phyloP scores from a whole-genome alignment of 2,113 vertebrate species.

The Aptenodytes forsteri region DNA sequence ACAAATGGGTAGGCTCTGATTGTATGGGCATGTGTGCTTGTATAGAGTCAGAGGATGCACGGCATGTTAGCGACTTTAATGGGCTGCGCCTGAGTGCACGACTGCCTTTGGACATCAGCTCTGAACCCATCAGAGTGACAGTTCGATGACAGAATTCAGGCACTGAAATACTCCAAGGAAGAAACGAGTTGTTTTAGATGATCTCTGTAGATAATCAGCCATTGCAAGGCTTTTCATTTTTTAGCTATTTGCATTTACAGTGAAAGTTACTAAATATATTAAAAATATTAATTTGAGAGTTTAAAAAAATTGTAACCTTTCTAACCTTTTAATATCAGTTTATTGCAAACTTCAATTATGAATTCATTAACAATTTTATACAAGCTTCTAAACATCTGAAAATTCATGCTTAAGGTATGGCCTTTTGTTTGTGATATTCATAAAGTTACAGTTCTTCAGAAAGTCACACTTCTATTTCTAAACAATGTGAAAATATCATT shows the following conservation, averaged over 20 bases:
- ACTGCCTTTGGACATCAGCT: background rate
- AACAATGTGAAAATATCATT: background rate
- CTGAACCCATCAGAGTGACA: background rate
- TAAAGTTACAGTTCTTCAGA: background rate
- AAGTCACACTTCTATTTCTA: background rate
- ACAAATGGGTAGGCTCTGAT: background rate
- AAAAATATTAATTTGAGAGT: background rate
- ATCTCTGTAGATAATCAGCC: background rate
- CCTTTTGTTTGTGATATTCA: background rate
- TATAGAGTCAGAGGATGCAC: background rate
- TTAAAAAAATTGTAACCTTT: background rate
- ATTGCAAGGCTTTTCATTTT: background rate
- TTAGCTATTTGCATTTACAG: background rate
- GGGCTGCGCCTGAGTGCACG: background rate
- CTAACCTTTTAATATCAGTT: background rate
- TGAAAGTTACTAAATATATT: background rate
- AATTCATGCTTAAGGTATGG: background rate
- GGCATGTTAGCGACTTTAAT: background rate
- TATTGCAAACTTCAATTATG: background rate
- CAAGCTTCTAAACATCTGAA: background rate
- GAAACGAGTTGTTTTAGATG: background rate
- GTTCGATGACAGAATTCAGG: background rate
- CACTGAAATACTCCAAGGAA: background rate
- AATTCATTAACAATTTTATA: background rate
- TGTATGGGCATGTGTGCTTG: background rate